Base-by-base conservation (phyloP, 2,888 invertebrate species). In the Drosophila macrospina region DNA sequence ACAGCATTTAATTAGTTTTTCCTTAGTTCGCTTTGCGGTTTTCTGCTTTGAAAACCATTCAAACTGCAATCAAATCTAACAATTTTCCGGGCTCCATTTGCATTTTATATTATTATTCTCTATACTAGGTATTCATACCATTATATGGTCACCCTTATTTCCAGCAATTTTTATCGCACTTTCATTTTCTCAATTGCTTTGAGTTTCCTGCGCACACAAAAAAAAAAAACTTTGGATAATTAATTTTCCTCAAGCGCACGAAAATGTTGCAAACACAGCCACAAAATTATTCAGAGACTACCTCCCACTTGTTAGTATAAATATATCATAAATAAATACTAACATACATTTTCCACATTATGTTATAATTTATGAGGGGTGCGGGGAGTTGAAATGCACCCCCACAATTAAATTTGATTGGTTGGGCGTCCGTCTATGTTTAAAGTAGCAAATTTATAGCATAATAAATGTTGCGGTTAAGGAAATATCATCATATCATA, bases 391-490 rank as follows among this genome's bases (percentile, higher is more conserved):
- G 32, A 57, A 39, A 41, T 24, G 3, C 44, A 16, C 10, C n/a
- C 11, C 30, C 34, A 59, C 39, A 68, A 48, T 48, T 48, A 37
- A 45, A 45, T 41, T 44, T 39, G 51, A 63, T 54, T 57, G 63
- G 56, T 37, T 51, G 55, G 69, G 34, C 28, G 11, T 60, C 57
- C 48, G 41, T 62, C 50, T 72, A 51, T 61, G 51, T 60, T 70
- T 56, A 63, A 52, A 70, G 57, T 51, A 36, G 30, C 70, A 70
- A 70, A 69, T 70, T 69, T 62, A 69, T 70, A 36, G 56, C 62
- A 56, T 56, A 61, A 51, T 45, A 69, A 69, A 69, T 69, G 60
- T 47, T 56, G 55, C 30, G 69, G 60, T 56, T 61, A 24, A 41
- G 8, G 20, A 48, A 69, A 60, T 61, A 45, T 24, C 34, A 55